These are phyloP conservation scores for Oceanodroma tethys DNA, from an alignment of 2,113 vertebrate genomes.

Conservation along the genomic window DNA sequence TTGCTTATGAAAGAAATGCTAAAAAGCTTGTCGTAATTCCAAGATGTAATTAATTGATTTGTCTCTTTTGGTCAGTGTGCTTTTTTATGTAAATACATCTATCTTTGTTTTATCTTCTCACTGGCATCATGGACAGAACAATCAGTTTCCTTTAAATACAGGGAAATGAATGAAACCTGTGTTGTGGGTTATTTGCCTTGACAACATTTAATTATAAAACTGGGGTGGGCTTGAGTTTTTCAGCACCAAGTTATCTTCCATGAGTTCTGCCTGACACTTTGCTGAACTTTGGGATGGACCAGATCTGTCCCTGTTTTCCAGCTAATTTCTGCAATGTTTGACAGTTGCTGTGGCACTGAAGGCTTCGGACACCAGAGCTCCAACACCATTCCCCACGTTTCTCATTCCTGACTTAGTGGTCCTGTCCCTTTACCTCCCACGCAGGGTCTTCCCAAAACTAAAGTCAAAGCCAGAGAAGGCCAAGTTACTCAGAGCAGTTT, in stretches of 20 bases:
- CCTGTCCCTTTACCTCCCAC: not conserved
- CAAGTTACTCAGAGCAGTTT: not conserved
- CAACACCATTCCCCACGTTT: fast-evolving
- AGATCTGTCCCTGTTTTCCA: not conserved
- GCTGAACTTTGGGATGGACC: not conserved
- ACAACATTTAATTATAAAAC: not conserved
- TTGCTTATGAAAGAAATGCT: not conserved
- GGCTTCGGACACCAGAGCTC: not conserved
- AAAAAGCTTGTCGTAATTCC: not conserved
- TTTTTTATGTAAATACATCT: not conserved
- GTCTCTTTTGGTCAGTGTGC: not conserved
- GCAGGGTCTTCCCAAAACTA: not conserved
- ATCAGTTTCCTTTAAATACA: too few relatives aligned
- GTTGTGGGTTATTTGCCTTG: not conserved
- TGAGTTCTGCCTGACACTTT: not conserved
- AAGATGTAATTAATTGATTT: not conserved
- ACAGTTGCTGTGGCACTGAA: not conserved
- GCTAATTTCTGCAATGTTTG: fast-evolving
- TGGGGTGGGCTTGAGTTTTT: not conserved
- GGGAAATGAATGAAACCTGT: not conserved
- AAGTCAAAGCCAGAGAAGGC: not conserved
- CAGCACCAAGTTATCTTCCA: not conserved
- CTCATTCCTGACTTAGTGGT: fast-evolving
- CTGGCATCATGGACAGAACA: fast-evolving
- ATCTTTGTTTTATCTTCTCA: fast-evolving